phyloP scores from a whole-genome alignment of 2,113 vertebrate species.

The Numenius arquata region DNA sequence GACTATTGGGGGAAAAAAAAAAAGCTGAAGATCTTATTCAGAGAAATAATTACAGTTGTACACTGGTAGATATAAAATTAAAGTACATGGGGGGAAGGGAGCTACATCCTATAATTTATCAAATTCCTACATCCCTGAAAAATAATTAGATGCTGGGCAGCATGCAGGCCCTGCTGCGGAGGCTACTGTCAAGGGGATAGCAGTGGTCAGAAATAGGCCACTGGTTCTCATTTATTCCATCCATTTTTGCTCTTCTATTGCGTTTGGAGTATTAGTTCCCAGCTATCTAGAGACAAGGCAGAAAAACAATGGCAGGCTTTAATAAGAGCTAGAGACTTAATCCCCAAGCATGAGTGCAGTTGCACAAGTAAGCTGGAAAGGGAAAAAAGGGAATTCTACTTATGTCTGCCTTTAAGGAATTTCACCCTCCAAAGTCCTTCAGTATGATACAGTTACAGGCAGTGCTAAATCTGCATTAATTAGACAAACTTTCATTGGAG shows the following conservation, averaged over 20 bases:
- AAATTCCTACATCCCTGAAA: conserved; percentile 3
- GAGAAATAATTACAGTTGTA: conserved; percentile 63
- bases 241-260: conserved; percentile 37
- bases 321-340: background rate
- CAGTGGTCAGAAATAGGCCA: conserved; percentile 26
- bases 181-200: conserved; percentile 40
- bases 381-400: background rate
- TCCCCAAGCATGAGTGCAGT: background rate
- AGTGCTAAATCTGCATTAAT: conserved; percentile 19
- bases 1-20: background rate
- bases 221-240: conserved; percentile 39
- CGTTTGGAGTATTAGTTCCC: conserved; percentile 41
- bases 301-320: conserved; percentile 28
- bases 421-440: conserved; percentile 33
- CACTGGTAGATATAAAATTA: conserved; percentile 33
- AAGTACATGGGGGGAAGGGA: conserved; percentile 40
- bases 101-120: conserved; percentile 47
- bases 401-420: background rate
- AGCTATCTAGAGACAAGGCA: conserved; percentile 26
- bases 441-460: background rate
- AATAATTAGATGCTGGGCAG: conserved; percentile 40
- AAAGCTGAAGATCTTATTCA: conserved; percentile 45
- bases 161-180: background rate
- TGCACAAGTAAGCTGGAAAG: background rate
- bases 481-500: background rate